phyloP scores from a whole-genome alignment of 2,113 vertebrate genomes.

The Ptyas mucosa region DNA sequence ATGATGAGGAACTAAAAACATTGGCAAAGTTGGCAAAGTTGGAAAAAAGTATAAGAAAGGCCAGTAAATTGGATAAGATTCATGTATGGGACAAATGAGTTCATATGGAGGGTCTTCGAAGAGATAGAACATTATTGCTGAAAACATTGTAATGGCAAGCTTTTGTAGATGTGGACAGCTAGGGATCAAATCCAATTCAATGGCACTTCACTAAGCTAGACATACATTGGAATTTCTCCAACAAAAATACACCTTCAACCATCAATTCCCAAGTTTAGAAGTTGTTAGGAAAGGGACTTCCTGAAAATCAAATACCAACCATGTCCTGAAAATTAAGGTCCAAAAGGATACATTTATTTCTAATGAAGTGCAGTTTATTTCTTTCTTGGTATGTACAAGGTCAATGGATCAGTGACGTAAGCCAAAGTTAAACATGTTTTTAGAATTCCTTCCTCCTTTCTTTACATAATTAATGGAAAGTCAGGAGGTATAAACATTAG shows the following conservation, averaged over 20 bases:
- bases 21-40: not conserved
- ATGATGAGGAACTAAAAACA: not conserved
- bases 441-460: not conserved
- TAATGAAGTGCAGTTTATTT: not conserved
- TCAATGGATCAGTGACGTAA: not conserved
- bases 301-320: not conserved
- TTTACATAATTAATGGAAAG: slow-evolving; percentile 4
- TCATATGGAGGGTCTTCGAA: not conserved
- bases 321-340: not conserved
- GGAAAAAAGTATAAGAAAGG: not conserved
- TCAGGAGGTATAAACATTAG: not conserved
- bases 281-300: not conserved
- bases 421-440: not conserved
- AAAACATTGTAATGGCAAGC: not conserved
- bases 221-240: not conserved
- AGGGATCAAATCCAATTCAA: not conserved
- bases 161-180: not conserved
- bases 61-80: not conserved
- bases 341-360: not conserved
- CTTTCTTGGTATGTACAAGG: not conserved
- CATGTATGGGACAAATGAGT: not conserved
- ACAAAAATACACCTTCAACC: not conserved
- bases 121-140: not conserved
- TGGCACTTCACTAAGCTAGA: not conserved
- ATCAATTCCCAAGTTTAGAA: not conserved